Percentiles rank a stretch among this genome's conserved stretches.
Evolutionary conservation across 2,797 vertebrate genomes (phyloP).

Genomic region (Cryptoprocta ferox): DNA sequence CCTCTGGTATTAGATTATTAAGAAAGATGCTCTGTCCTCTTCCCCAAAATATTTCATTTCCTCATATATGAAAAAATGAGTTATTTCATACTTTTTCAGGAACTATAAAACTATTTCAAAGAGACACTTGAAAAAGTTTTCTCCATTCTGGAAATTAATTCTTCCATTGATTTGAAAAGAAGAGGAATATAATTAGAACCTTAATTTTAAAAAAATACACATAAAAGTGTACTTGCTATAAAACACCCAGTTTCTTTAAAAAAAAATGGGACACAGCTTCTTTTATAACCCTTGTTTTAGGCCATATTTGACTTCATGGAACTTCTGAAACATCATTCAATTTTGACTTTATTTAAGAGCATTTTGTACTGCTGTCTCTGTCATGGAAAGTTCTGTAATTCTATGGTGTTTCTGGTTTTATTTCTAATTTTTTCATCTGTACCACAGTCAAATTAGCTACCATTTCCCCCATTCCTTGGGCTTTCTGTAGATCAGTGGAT

Average conservation of each 20-base stretch:
- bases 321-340: slow-evolving; percentile 82
- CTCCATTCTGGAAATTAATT: slow-evolving; percentile 68
- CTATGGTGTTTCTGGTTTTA: slow-evolving; percentile 83
- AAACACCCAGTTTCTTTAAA: slow-evolving; percentile 41
- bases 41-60: slow-evolving; percentile 64
- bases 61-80: slow-evolving; percentile 73
- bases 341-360: slow-evolving; percentile 84
- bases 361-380: slow-evolving; percentile 88
- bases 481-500: slow-evolving; percentile 99
- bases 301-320: slow-evolving; percentile 78
- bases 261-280: slow-evolving; percentile 76
- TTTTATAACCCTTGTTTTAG: slow-evolving; percentile 75
- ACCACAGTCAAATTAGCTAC: slow-evolving; percentile 87
- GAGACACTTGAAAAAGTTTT: slow-evolving; percentile 74
- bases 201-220: slow-evolving; percentile 64
- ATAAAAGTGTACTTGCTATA: slow-evolving; percentile 48
- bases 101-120: slow-evolving; percentile 59
- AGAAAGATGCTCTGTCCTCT: slow-evolving; percentile 80
- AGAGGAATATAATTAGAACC: slow-evolving; percentile 70
- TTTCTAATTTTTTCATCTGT: slow-evolving; percentile 86
- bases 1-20: slow-evolving; percentile 64
- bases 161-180: slow-evolving; percentile 81
- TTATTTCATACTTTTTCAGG: slow-evolving; percentile 70
- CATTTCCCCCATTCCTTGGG: slow-evolving; percentile 87
- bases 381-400: slow-evolving; percentile 88